Evolutionary conservation across 1,140 invertebrate species (phyloP).

Genomic region (Conopomorpha cramerella): DNA sequence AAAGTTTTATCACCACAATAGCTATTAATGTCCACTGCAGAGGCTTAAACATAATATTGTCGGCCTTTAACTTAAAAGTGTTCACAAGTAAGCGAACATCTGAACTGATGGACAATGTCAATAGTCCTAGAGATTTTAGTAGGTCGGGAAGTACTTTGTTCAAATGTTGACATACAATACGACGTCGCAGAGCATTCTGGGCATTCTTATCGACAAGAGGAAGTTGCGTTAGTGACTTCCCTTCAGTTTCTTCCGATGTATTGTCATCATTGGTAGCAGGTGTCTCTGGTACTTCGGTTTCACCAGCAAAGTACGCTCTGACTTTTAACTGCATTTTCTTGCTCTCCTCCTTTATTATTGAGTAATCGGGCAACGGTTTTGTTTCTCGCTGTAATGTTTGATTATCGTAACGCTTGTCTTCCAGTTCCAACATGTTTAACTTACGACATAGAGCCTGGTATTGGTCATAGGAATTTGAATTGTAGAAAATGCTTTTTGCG

Average conservation of each 20-base stretch:
- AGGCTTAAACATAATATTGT: constrained; percentile 65
- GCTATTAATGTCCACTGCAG: constrained; percentile 61
- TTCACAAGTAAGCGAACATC: constrained; percentile 59
- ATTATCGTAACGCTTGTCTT: constrained; percentile 56
- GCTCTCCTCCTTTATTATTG: constrained; percentile 61
- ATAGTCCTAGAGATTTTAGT: constrained; percentile 32
- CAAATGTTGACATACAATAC: constrained; percentile 62
- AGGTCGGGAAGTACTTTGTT: constrained; percentile 58
- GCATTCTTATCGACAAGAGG: constrained; percentile 62
- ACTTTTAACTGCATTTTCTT: constrained; percentile 62
- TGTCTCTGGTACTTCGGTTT: constrained; percentile 30
- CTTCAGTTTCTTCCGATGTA: constrained; percentile 21
- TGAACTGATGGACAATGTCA: constrained; percentile 29
- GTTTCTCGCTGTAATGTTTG: constrained; percentile 31
- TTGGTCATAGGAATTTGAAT: constrained; percentile 47
- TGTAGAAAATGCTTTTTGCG: constrained; percentile 37
- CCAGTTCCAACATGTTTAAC: constrained; percentile 60
- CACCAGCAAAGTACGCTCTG: constrained; percentile 56
- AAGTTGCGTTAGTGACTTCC: constrained; percentile 38
- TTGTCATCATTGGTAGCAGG: constrained; percentile 13
- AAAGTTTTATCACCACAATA: constrained; percentile 58
- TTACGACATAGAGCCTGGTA: constrained; percentile 62
- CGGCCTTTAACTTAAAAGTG: constrained; percentile 63
- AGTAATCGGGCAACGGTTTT: constrained; percentile 64
- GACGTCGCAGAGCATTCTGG: constrained; percentile 60